These are phyloP conservation scores for Cheirogaleus medius DNA, from an alignment of 2,113 vertebrate species.

Conservation along the genomic window DNA sequence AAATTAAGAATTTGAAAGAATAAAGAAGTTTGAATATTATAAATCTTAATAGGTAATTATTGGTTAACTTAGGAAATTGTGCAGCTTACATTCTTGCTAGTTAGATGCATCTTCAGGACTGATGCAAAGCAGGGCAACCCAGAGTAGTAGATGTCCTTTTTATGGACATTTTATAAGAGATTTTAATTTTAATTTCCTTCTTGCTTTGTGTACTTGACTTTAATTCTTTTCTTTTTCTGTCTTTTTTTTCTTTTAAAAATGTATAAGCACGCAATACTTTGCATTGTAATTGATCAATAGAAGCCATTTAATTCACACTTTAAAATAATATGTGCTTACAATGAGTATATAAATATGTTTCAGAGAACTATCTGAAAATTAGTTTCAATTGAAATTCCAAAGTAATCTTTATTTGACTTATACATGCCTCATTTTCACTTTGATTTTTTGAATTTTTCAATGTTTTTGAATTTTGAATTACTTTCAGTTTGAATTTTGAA, in stretches of 20 bases:
- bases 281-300: not conserved
- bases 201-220: not conserved
- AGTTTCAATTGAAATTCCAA: not conserved
- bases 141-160: not conserved
- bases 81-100: not conserved
- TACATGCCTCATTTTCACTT: not conserved
- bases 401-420: not conserved
- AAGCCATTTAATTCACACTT: not conserved
- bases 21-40: not conserved
- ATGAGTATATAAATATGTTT: not conserved
- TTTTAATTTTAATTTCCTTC: constrained; percentile 16
- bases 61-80: not conserved
- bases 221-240: not conserved
- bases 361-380: not conserved
- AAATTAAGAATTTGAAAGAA: not conserved
- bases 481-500: constrained; percentile 14
- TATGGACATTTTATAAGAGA: not conserved
- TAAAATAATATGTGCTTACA: not conserved
- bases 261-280: not conserved
- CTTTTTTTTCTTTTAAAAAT: not conserved
- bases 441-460: not conserved
- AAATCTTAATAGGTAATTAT: not conserved
- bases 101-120: not conserved
- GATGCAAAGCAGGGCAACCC: not conserved
- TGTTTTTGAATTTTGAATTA: not conserved